Evolutionary conservation across 1,140 invertebrate genomes (phyloP), one percentile per base, ranked within the genome.

Genomic region (Agrypnia vestita): DNA sequence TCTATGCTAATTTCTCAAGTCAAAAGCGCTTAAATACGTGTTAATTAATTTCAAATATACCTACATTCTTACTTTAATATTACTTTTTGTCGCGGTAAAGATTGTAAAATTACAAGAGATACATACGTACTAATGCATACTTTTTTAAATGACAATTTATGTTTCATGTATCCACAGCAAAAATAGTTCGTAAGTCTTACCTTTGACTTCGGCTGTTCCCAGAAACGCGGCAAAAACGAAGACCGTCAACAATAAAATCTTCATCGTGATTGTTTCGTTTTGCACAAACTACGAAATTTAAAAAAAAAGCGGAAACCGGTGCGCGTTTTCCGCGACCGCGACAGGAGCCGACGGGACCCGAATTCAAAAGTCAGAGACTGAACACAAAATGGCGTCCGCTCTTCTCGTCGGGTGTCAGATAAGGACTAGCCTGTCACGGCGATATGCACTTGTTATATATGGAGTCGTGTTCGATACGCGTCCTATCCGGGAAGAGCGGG

Each of bases 401-500:
- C 11, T 43, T 15, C 61, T 1, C 21, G 35, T 4, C n/a, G 61
- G 61, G 7, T 13, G 25, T 9, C 61, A n/a, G 61, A 64, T 25
- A 64, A 21, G 35, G 35, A 64, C 61, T 64, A 13, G 13, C 19
- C n/a, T 64, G 0, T 62, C 13, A 19, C 13, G 11, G 61, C 61
- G 61, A 64, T 64, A 44, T 64, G 35, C 11, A n/a, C 21, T 43
- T 21, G 13, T 64, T 64, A 25, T 64, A 64, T 64, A 64, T 43
- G 4, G 21, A 59, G 9, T 19, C 55, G 3, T 0, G 25, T 35
- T 35, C 25, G 25, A 35, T 35, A 35, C 25, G 25, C 25, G 25
- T 35, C 25, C 25, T 1, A 35, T 35, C 25, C 6, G 25, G 25
- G 25, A 35, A 35, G 25, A 35, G 25, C 25, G 25, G 25, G 25